Percentiles rank a stretch among this genome's conserved stretches.
These are phyloP conservation scores for Oxyura jamaicensis DNA, from an alignment of 2,113 vertebrate genomes.

Conservation along the genomic window DNA sequence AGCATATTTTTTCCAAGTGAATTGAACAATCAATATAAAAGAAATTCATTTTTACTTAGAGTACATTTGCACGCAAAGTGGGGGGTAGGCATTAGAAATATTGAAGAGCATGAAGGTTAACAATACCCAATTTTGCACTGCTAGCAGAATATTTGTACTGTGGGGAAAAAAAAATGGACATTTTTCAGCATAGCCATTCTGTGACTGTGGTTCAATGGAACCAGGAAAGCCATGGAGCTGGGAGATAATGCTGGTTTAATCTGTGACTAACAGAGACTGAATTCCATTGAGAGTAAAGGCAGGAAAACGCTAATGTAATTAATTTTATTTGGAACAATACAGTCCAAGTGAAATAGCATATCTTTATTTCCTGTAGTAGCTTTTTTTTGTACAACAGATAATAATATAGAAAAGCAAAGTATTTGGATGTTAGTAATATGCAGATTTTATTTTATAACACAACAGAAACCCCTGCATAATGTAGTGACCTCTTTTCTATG, in stretches of 20 bases:
- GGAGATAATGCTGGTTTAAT: neutral
- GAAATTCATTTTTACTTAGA: constrained; percentile 28
- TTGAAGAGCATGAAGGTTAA: neutral
- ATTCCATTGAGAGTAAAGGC: constrained; percentile 12
- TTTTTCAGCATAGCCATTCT: neutral
- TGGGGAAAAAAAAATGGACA: neutral
- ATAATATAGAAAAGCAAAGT: neutral
- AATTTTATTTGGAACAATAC: constrained; percentile 18
- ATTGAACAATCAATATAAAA: constrained; percentile 23
- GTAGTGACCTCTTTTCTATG: neutral
- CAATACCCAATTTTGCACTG: neutral
- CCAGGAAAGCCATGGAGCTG: neutral
- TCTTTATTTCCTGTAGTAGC: neutral
- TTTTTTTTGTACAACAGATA: neutral
- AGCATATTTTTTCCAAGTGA: constrained; percentile 30
- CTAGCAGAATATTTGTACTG: neutral
- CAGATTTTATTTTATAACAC: neutral
- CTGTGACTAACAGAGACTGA: neutral
- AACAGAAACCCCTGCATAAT: neutral
- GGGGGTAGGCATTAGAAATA: neutral
- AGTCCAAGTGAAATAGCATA: neutral
- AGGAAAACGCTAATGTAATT: constrained; percentile 47
- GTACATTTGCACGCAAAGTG: neutral
- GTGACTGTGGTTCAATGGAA: neutral
- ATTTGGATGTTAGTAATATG: neutral